Conservation (phyloP, 2,888 invertebrate species). For the Odontocerum albicorne region DNA sequence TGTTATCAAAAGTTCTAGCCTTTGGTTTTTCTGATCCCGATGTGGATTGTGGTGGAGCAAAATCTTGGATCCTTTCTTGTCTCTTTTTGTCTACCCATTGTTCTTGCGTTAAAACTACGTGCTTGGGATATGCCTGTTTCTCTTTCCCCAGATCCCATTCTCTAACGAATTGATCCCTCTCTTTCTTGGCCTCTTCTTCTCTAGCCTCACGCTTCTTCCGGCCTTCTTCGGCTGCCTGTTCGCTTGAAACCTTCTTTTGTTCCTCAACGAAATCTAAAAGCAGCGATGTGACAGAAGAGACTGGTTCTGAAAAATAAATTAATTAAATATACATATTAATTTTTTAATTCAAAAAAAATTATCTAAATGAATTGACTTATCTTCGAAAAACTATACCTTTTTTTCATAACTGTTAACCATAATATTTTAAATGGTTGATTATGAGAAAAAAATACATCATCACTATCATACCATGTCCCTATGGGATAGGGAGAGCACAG, state of each 20-base stretch:
- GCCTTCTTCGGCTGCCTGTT: conserved; percentile 50
- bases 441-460: too few relatives aligned
- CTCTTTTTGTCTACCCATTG: conserved; percentile 79
- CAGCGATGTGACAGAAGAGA: conserved; percentile 45
- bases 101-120: conserved; percentile 67
- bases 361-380: too few relatives aligned
- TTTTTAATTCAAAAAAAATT: too few relatives aligned
- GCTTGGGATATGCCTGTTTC: conserved; percentile 38
- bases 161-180: conserved; percentile 59
- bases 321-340: too few relatives aligned
- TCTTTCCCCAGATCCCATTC: conserved; percentile 77
- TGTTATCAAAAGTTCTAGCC: conserved; percentile 43
- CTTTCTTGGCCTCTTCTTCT: conserved; percentile 54
- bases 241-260: conserved; percentile 54
- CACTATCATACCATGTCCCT: too few relatives aligned
- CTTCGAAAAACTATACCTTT: too few relatives aligned
- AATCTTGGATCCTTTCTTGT: conserved; percentile 70
- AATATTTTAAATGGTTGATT: too few relatives aligned
- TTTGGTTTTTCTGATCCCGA: conserved; percentile 5
- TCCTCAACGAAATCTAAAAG: conserved; percentile 52
- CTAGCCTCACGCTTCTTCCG: conserved; percentile 48
- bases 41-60: conserved; percentile 67
- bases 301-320: conserved; percentile 42
- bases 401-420: too few relatives aligned
- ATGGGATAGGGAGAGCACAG: too few relatives aligned